Evolutionary conservation across 2,888 invertebrate genomes (phyloP).

Genomic region (Branchinecta sandiegonensis): DNA sequence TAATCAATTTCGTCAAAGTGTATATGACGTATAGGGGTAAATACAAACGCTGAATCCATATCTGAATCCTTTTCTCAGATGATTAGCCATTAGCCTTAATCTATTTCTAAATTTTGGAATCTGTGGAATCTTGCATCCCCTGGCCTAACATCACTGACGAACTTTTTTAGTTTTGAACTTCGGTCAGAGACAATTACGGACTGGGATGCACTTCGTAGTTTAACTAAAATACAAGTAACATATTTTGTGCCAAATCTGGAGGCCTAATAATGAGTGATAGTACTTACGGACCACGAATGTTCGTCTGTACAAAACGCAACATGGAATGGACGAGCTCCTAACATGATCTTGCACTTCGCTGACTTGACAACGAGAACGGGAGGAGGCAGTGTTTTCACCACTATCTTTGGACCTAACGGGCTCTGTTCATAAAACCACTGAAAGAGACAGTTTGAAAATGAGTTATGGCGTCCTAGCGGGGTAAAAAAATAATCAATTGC

Average conservation of each 20-base stretch:
- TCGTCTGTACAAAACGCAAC: slow-evolving; percentile 1
- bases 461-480: neutral
- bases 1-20: too few species aligned
- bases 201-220: neutral
- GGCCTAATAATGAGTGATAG: neutral
- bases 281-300: neutral
- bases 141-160: neutral
- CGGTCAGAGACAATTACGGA: neutral
- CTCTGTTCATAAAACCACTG: neutral
- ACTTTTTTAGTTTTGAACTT: neutral
- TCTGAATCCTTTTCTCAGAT: too few species aligned
- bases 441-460: neutral
- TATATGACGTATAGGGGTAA: too few species aligned
- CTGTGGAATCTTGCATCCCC: neutral
- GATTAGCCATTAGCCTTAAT: too few species aligned
- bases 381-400: neutral
- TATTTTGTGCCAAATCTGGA: neutral
- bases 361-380: neutral
- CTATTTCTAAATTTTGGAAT: neutral
- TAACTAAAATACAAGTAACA: neutral
- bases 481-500: too few species aligned
- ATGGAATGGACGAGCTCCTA: neutral
- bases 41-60: too few species aligned
- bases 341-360: neutral
- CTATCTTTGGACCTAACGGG: neutral